Conservation (phyloP, 2,113 vertebrate species). For the Atrichornis clamosus region DNA sequence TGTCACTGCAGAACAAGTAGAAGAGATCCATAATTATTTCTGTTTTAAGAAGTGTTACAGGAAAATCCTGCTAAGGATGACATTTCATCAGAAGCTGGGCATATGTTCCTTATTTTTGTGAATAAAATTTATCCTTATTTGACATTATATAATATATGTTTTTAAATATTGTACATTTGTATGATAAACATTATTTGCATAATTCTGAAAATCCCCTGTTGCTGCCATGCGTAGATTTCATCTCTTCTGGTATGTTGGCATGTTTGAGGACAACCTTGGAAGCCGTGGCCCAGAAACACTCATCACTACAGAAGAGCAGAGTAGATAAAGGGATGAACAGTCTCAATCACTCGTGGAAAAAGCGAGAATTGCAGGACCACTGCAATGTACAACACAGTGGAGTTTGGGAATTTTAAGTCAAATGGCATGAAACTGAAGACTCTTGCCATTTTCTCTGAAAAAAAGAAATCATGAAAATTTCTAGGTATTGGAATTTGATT, state of each 20-base stretch:
- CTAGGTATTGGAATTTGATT: not conserved
- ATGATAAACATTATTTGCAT: not conserved
- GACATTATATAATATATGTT: not conserved
- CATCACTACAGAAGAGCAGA: not conserved
- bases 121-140: not conserved
- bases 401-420: not conserved
- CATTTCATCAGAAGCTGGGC: not conserved
- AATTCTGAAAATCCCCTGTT: not conserved
- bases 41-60: not conserved
- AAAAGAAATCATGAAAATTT: not conserved
- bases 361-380: not conserved
- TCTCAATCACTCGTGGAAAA: not conserved
- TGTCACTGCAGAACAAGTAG: not conserved
- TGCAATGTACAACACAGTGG: not conserved
- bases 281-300: rapidly evolving
- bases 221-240: not conserved
- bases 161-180: not conserved
- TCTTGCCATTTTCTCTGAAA: not conserved
- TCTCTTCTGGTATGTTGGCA: not conserved
- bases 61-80: not conserved
- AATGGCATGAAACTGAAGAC: not conserved
- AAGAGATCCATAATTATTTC: constrained; percentile 38
- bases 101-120: not conserved
- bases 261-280: not conserved
- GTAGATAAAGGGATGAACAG: not conserved